A percentile compares a stretch with the other conserved stretches of the same genome.
Evolutionary conservation across 2,113 vertebrate species (phyloP).

Genomic region (Anoura caudifer): DNA sequence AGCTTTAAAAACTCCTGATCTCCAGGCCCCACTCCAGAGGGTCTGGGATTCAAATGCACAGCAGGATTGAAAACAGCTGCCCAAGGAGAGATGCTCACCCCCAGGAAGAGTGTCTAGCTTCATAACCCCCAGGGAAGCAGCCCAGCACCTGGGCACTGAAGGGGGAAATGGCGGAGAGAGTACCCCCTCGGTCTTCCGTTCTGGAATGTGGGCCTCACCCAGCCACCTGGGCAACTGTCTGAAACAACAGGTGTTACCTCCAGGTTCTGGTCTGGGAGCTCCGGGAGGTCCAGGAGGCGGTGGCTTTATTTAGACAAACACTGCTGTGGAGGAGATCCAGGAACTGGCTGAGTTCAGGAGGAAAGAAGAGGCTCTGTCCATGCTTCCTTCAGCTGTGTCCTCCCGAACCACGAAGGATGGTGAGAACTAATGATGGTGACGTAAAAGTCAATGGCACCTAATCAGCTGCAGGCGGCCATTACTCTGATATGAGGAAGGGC

Average conservation of each 20-base stretch:
- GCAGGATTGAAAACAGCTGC: neutral
- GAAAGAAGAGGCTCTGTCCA: neutral
- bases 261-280: neutral
- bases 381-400: neutral
- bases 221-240: neutral
- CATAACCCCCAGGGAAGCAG: neutral
- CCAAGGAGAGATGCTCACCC: neutral
- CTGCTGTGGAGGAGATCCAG: neutral
- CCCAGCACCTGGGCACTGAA: rapidly evolving
- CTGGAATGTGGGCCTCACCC: neutral
- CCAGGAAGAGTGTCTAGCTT: neutral
- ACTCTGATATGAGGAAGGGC: neutral
- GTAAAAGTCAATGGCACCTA: neutral
- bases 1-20: neutral
- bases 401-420: neutral
- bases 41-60: neutral
- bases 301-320: neutral
- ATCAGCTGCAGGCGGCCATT: neutral
- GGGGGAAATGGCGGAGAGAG: neutral
- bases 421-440: neutral
- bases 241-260: neutral
- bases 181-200: neutral
- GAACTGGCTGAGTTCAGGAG: neutral
- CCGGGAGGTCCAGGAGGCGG: neutral
- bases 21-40: no score